phyloP scores from a whole-genome alignment of 2,888 invertebrate genomes.

The Abrostola tripartita region DNA sequence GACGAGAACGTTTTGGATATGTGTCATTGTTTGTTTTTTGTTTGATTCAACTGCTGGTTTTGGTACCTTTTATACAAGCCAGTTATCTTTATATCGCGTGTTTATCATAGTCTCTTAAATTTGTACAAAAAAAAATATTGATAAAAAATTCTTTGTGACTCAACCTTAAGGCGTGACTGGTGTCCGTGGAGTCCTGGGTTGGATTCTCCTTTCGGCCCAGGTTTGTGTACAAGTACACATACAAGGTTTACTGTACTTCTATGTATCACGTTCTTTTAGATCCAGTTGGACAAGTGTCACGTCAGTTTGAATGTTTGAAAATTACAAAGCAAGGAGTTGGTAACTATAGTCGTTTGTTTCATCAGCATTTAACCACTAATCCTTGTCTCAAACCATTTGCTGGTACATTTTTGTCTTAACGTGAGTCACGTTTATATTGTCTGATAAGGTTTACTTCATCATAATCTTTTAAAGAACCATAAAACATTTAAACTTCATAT shows the following conservation, averaged over 20 bases:
- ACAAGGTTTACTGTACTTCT: too few relatives aligned
- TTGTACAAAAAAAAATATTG: too few relatives aligned
- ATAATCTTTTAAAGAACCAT: too few relatives aligned
- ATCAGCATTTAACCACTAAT: not conserved
- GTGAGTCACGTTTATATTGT: not conserved
- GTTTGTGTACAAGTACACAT: too few relatives aligned
- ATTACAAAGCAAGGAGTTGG: not conserved
- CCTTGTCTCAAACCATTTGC: not conserved
- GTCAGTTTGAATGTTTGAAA: constrained; percentile 14
- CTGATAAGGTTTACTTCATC: not conserved
- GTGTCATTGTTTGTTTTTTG: not conserved
- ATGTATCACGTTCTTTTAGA: too few relatives aligned
- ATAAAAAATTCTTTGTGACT: too few relatives aligned
- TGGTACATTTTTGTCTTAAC: not conserved
- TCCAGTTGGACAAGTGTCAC: constrained; percentile 35
- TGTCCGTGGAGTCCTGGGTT: not conserved
- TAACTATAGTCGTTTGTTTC: not conserved
- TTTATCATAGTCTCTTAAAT: not conserved
- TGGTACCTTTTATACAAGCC: not conserved
- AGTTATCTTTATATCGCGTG: not conserved
- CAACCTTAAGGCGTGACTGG: too few relatives aligned
- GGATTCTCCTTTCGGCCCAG: too few relatives aligned
- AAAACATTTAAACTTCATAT: too few relatives aligned
- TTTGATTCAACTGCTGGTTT: not conserved
- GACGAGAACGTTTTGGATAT: not conserved